Base-by-base conservation (phyloP, 2,113 vertebrate genomes). In the Semnopithecus entellus region DNA sequence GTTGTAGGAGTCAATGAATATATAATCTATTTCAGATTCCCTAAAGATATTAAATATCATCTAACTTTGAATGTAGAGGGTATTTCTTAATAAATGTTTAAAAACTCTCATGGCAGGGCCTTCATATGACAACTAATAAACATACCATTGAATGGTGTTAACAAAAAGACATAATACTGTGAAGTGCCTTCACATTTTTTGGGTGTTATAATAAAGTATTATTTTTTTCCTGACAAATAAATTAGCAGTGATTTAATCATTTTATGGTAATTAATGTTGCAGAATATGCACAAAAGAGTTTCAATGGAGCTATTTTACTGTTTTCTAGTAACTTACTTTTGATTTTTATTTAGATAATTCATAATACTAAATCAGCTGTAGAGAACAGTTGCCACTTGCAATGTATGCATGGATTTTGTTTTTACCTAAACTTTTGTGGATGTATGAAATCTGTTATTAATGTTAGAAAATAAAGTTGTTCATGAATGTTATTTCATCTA, bases 1-100 rank as follows among this genome's bases (percentile, higher is more conserved):
- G 9, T 5, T n/a, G 75, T 50, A 90, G 75, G 84, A 94, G 45
- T 8, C 55, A 83, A 87, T 90, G 64, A 30, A 64, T 61, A 97
- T 17, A 78, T 81, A 80, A 93, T 64, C 27, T 40, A 25, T 27
- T 88, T 72, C 25, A 86, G 78, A 35, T 94, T 93, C 68, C 48
- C 35, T 88, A 64, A 64, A 75, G 40, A 90, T n/a, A 78, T 93
- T 57, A 95, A 7, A 13, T 93, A 43, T 2, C n/a, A 80, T 75
- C 91, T 97, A 57, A 96, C 81, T 94, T n/a, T 70, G 22, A 92
- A 89, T 93, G 1, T 86, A 90, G 91, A 96, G 9, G 13, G 8
- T 91, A 23, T 10, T 96, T 70, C 83, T 94, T 92, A 84, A 43
- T 64, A 97, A 97, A 85, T 94, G 14, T 40, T 97, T 97, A 50